phyloP scores from a whole-genome alignment of 2,888 invertebrate genomes.

The Amiota mariae region DNA sequence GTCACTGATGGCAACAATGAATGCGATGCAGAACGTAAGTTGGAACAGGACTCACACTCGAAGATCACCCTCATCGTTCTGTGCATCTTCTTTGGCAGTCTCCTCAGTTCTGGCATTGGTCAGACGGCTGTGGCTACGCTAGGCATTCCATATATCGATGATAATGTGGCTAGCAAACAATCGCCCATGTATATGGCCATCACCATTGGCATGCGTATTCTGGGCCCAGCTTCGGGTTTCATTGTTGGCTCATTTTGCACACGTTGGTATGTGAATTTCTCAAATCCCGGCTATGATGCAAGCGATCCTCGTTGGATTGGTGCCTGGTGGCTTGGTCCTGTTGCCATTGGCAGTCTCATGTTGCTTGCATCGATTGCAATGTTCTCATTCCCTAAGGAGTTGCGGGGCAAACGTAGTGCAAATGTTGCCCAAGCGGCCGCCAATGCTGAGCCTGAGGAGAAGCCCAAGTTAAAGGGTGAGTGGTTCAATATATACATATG shows the following conservation, averaged over 20 bases:
- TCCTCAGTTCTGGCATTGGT: constrained; percentile 91
- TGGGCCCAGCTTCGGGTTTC: constrained; percentile 93
- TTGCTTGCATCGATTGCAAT: constrained; percentile 88
- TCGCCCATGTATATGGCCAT: constrained; percentile 95
- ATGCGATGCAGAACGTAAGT: constrained; percentile 79
- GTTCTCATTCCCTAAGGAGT: constrained; percentile 91
- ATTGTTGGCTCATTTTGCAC: constrained; percentile 92
- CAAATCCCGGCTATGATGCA: constrained; percentile 83
- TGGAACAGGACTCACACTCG: constrained; percentile 81
- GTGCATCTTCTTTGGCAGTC: constrained; percentile 89
- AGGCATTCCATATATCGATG: constrained; percentile 94
- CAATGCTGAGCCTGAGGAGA: constrained; percentile 72
- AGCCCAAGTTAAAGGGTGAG: constrained; percentile 79
- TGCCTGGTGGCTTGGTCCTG: constrained; percentile 95
- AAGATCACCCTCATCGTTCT: constrained; percentile 87
- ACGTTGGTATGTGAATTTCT: constrained; percentile 87
- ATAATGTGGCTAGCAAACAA: constrained; percentile 93
- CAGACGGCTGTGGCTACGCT: constrained; percentile 94
- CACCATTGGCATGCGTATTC: constrained; percentile 91
- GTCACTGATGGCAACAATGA: constrained; percentile 56
- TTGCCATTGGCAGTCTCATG: constrained; percentile 88
- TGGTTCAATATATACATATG: not conserved
- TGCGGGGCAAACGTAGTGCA: constrained; percentile 75
- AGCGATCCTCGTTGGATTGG: constrained; percentile 94
- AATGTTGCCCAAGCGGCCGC: constrained; percentile 35